phyloP scores from a whole-genome alignment of 2,113 vertebrate species.

The Malurus alboscapulatus region DNA sequence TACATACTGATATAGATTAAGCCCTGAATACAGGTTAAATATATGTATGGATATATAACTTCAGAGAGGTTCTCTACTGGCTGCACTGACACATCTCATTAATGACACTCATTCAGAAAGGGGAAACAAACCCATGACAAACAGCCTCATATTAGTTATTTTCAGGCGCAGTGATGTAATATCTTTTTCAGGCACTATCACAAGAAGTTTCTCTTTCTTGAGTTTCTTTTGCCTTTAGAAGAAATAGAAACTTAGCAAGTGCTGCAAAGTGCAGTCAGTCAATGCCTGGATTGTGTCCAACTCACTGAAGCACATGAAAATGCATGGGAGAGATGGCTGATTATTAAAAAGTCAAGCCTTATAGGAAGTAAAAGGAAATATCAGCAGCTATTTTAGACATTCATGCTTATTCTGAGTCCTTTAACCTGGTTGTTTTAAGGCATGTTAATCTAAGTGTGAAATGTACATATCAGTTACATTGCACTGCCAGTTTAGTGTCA shows the following conservation, averaged over 20 bases:
- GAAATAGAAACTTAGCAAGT: conserved; percentile 65
- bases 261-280: conserved; percentile 7
- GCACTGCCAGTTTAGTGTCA: neutral
- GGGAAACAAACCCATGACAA: neutral
- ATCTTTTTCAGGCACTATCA: neutral
- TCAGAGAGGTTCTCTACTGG: neutral
- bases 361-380: conserved; percentile 9
- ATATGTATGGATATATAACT: neutral
- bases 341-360: conserved; percentile 24
- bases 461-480: conserved; percentile 10
- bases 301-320: conserved; percentile 17
- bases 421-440: neutral
- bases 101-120: neutral
- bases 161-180: neutral
- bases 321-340: conserved; percentile 6
- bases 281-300: conserved; percentile 26
- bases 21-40: neutral
- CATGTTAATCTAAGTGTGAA: conserved; percentile 16
- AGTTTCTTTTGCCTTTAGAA: conserved; percentile 55
- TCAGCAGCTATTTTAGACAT: neutral
- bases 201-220: conserved; percentile 61
- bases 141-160: neutral
- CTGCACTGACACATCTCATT: neutral
- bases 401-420: neutral
- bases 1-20: neutral